Base-by-base conservation (phyloP, 2,113 vertebrate genomes). In the Pangasianodon hypophthalmus region DNA sequence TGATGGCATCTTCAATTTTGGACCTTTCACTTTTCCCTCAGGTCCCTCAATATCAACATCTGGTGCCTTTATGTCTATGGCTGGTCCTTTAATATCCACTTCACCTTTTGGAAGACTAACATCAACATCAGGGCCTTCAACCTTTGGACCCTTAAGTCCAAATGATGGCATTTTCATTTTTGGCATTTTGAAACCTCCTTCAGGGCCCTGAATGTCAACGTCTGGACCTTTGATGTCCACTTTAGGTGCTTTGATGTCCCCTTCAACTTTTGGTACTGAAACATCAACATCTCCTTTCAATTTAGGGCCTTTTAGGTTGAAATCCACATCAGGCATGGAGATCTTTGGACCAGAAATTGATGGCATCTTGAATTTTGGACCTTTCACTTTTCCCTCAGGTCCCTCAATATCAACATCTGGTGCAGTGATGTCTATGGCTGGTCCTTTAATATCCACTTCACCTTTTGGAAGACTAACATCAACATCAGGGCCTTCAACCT, bases 111-210 rank as follows among this genome's bases (percentile, higher is more conserved):
- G 89, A 41, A 46, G 41, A 5, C 21, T 71, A 0, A 87, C 6
- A 52, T 90, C 67, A 24, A 82, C 11, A 52, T 90, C 67, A 11
- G 84, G 58, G 19, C 32, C 46, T 81, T 82, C 85, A 88, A 94
- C 3, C n/a, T 84, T 50, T 10, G 96, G 94, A 0, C 79, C 89
- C 7, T 93, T 93, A 0, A 95, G 0, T 0, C 93, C 92, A 75
- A 94, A 4, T 87, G 87, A 80, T 93, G 95, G 95, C 94, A 96
- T 95, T 44, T 95, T 94, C 2, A 96, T 91, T 1, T 96, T 95
- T 0, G 95, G 67, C n/a, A 73, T 73, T 7, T 75, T 75, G 16
- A 75, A 13, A 7, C 71, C 71, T 2, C 71, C 71, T 75, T 44
- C 37, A 44, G 71, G 14, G 1, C 71, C 6, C 6, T 44, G 37